Percentiles rank a stretch among this genome's conserved stretches.
Evolutionary conservation across 64 coral and sea anemone species (phyloP).

Genomic region (Montipora sp.): DNA sequence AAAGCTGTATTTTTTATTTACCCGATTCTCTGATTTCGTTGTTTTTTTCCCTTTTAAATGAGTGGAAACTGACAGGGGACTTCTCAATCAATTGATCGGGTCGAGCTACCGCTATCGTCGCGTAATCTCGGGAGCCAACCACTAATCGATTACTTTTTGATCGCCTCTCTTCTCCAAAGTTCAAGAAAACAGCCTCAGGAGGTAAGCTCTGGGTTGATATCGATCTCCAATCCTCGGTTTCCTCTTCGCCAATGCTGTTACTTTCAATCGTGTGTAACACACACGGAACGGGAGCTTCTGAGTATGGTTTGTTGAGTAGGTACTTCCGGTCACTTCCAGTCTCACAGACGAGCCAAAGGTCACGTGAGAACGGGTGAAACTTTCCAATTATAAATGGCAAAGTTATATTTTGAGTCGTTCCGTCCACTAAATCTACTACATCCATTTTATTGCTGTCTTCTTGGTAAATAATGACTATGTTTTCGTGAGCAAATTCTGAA

Average conservation of each 20-base stretch:
- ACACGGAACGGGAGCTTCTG: constrained; percentile 82
- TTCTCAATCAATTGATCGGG: constrained; percentile 79
- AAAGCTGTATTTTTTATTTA: not conserved
- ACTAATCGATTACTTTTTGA: constrained; percentile 91
- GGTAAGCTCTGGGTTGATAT: constrained; percentile 76
- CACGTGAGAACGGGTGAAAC: constrained; percentile 90
- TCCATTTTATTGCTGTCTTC: constrained; percentile 90
- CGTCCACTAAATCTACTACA: constrained; percentile 65
- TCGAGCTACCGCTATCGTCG: constrained; percentile 72
- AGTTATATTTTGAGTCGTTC: constrained; percentile 75
- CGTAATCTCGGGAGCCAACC: constrained; percentile 72
- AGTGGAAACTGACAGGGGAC: constrained; percentile 86
- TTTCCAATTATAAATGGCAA: constrained; percentile 96
- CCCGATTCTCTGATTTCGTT: constrained; percentile 16
- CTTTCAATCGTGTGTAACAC: constrained; percentile 81
- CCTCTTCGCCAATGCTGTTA: constrained; percentile 24
- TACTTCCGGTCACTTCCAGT: constrained; percentile 91
- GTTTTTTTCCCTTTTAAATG: constrained; percentile 56
- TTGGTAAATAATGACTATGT: constrained; percentile 80
- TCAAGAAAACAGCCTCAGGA: constrained; percentile 25
- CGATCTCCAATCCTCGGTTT: constrained; percentile 69
- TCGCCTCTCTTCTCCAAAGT: constrained; percentile 67
- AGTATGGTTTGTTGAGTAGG: constrained; percentile 81
- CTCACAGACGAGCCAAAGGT: constrained; percentile 91
- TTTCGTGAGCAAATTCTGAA: constrained; percentile 79